Base-by-base conservation (phyloP, 2,888 invertebrate species). In the Drosophila mercatorum region DNA sequence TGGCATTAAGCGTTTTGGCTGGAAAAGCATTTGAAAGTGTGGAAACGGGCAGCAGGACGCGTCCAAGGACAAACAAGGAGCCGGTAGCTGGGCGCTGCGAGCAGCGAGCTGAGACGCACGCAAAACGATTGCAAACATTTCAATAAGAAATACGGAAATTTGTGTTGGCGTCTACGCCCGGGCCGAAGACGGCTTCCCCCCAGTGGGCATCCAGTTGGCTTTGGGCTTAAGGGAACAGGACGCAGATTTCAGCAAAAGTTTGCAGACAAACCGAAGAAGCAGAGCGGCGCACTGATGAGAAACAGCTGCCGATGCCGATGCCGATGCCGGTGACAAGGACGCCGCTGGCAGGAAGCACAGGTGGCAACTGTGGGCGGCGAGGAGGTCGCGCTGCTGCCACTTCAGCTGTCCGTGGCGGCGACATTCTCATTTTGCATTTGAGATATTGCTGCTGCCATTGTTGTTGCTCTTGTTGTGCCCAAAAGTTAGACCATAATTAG, bases 1-100 rank as follows among this genome's bases (percentile, higher is more conserved):
- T 87, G 89, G 81, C 80, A 89, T 78, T 88, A 83, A 83, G 78
- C 81, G 75, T 69, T 75, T 70, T 62, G 72, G 57, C 73, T 62
- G 65, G 22, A 36, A 43, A 46, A 58, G 28, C 64, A 68, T 61
- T 81, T 66, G 79, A 66, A 70, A 82, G 71, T 63, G 56, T 22
- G 22, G 22, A 66, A 71, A 70, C 62, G 31, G 17, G 53, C 17
- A 31, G 47, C 49, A 58, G 47, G 41, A 41, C 49, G 34, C 31
- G 12, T 22, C 28, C 49, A 65, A 65, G 68, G 62, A 65, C 49
- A 44, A 61, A 41, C 17, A 49, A 36, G 34, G 7, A 62, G 44
- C n/a, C 12, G 22, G 22, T 22, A 22, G 22, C 22, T 22, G 22
- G 22, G 22, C 22, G 22, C 22, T 22, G 51, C 53, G 38, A 26